phyloP scores from a whole-genome alignment of 1,140 invertebrate species.

The Laupala kohalensis region DNA sequence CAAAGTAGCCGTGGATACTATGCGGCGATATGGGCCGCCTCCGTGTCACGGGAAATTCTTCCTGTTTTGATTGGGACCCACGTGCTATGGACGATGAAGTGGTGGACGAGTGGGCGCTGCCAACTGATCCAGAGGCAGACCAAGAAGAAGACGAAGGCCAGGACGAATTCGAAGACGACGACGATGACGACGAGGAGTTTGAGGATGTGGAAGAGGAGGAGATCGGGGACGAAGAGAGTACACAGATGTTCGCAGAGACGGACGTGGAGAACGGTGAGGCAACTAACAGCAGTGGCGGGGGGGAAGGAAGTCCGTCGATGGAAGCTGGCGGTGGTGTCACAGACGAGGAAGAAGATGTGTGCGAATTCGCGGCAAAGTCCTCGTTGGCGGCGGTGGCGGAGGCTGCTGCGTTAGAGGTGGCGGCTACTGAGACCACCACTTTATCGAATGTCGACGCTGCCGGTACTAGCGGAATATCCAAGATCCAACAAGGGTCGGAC shows the following conservation, averaged over 20 bases:
- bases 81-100: not conserved
- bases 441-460: too few relatives aligned
- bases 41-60: not conserved
- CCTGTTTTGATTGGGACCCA: not conserved
- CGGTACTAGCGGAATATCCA: too few relatives aligned
- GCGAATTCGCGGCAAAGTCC: too few relatives aligned
- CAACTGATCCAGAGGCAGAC: not conserved
- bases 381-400: too few relatives aligned
- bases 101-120: not conserved
- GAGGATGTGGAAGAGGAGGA: not conserved
- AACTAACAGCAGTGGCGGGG: not conserved
- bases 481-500: too few relatives aligned
- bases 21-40: not conserved
- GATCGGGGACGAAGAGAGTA: not conserved
- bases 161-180: not conserved
- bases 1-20: not conserved
- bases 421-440: too few relatives aligned
- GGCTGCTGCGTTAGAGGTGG: too few relatives aligned
- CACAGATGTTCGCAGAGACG: not conserved
- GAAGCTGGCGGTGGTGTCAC: too few relatives aligned
- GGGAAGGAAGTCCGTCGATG: not conserved
- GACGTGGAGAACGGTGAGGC: not conserved
- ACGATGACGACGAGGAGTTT: not conserved
- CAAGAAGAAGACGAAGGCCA: not conserved
- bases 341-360: too few relatives aligned